Conservation (phyloP, 2,113 vertebrate species). For the Glaucomys volans region DNA sequence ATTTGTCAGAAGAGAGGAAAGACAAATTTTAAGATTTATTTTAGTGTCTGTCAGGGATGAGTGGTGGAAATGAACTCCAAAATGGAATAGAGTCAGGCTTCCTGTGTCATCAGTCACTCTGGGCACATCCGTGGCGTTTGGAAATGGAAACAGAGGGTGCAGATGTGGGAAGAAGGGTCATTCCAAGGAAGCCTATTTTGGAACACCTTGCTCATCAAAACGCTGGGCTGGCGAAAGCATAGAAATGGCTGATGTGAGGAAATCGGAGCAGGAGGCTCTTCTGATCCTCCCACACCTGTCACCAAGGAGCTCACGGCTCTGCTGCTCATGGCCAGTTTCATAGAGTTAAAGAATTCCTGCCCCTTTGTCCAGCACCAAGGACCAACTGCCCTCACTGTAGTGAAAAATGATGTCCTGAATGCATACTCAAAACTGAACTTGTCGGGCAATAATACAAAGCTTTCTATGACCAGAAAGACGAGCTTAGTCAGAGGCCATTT, state of each 20-base stretch:
- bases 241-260: neutral
- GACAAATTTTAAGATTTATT: neutral
- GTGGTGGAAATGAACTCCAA: neutral
- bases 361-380: neutral
- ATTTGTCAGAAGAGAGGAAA: constrained; percentile 16
- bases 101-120: neutral
- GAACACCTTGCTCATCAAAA: constrained; percentile 33
- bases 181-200: neutral
- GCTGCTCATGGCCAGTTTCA: neutral
- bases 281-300: neutral
- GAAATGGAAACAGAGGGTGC: neutral
- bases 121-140: neutral
- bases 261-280: neutral
- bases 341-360: neutral
- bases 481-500: neutral
- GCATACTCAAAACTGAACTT: neutral
- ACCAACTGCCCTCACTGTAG: neutral
- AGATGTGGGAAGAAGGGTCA: neutral
- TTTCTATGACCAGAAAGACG: neutral
- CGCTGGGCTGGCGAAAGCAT: neutral
- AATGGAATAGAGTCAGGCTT: neutral
- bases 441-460: neutral
- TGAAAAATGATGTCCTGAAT: neutral
- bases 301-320: neutral
- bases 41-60: neutral